Evolutionary conservation across 2,113 vertebrate genomes (phyloP).

Genomic region (Prolemur simus): DNA sequence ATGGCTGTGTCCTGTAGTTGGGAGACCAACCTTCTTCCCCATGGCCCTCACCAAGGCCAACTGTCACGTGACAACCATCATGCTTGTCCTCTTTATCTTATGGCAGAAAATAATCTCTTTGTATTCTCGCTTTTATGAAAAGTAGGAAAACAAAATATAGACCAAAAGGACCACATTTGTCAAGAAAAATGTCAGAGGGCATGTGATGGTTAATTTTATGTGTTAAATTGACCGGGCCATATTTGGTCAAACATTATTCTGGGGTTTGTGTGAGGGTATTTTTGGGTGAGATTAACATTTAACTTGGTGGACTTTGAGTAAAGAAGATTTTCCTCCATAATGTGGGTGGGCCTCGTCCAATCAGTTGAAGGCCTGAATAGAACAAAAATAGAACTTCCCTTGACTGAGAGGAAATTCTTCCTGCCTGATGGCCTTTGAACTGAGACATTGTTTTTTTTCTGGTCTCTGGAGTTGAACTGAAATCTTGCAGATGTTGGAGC

Average conservation of each 20-base stretch:
- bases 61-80: background rate
- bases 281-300: background rate
- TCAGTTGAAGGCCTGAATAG: background rate
- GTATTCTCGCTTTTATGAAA: background rate
- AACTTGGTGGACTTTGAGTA: background rate
- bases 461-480: background rate
- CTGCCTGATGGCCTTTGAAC: background rate
- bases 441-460: background rate
- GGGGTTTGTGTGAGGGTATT: background rate
- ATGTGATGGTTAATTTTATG: background rate
- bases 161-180: background rate
- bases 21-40: background rate
- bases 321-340: background rate
- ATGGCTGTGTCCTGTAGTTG: background rate
- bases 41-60: background rate
- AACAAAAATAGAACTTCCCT: background rate
- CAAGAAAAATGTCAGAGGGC: background rate
- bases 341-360: background rate
- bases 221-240: background rate
- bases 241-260: background rate
- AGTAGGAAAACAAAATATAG: background rate
- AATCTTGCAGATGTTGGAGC: background rate
- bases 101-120: background rate
- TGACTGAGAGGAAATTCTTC: background rate
- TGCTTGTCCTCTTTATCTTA: background rate